These are phyloP conservation scores for Seladonia tumulorum DNA, from an alignment of 2,888 invertebrate genomes.

Conservation along the genomic window DNA sequence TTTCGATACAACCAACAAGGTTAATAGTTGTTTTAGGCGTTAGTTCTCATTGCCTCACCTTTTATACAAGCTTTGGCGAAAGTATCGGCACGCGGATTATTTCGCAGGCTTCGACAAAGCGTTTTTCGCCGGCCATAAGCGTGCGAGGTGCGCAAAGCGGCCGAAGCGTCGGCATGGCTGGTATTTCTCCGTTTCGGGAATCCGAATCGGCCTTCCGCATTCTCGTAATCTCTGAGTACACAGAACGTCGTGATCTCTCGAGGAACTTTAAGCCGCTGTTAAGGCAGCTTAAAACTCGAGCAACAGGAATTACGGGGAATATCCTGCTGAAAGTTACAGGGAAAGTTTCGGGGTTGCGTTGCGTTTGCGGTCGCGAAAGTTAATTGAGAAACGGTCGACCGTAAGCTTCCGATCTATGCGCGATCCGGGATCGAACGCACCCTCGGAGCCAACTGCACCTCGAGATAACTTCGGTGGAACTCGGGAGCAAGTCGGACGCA, in stretches of 20 bases:
- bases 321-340: conserved; percentile 68
- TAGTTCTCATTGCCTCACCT: no score
- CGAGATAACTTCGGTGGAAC: conserved; percentile 9
- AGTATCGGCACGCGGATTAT: background rate
- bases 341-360: conserved; percentile 56
- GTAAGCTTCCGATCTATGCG: conserved; percentile 54
- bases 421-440: conserved; percentile 35
- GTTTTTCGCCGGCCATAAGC: background rate
- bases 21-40: no score
- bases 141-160: background rate
- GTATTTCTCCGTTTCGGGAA: conserved; percentile 58
- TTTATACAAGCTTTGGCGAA: no score
- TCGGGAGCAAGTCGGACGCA: background rate
- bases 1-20: no score
- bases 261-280: conserved; percentile 70
- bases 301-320: conserved; percentile 70
- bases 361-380: conserved; percentile 55
- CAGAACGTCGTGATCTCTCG: conserved; percentile 65
- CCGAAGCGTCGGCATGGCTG: background rate
- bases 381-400: conserved; percentile 68
- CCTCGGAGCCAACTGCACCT: background rate
- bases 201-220: conserved; percentile 54
- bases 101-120: background rate
- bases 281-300: conserved; percentile 74
- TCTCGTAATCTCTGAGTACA: conserved; percentile 67